phyloP scores from a whole-genome alignment of 2,888 invertebrate species.

The Lapara coniferarum region DNA sequence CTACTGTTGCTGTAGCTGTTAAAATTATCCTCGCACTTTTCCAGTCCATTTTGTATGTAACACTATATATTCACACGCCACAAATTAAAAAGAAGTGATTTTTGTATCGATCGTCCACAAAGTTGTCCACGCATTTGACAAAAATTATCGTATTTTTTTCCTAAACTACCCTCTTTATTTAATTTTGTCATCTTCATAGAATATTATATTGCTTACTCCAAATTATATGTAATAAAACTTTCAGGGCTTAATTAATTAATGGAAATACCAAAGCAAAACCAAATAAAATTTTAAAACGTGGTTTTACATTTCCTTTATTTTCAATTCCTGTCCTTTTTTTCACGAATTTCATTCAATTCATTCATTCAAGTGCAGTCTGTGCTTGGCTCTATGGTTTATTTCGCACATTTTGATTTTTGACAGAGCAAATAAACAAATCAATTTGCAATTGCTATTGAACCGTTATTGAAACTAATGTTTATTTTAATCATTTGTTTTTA shows the following conservation, averaged over 20 bases:
- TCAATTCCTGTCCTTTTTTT: too few species aligned
- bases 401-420: constrained; percentile 26
- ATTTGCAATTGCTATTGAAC: neutral
- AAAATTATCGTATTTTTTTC: constrained; percentile 30
- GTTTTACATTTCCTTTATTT: too few species aligned
- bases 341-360: neutral
- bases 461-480: neutral
- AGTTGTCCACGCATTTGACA: constrained; percentile 65
- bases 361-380: constrained; percentile 22
- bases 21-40: constrained; percentile 71
- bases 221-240: too few species aligned
- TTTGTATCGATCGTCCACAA: constrained; percentile 63
- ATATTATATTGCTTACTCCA: neutral
- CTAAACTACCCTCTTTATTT: constrained; percentile 51
- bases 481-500: neutral
- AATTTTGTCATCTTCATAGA: neutral
- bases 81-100: constrained; percentile 44
- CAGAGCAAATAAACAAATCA: constrained; percentile 26
- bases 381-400: neutral
- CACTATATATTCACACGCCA: constrained; percentile 41
- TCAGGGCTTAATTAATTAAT: too few species aligned
- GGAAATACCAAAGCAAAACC: too few species aligned
- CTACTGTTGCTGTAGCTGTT: constrained; percentile 71
- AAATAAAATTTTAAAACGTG: too few species aligned
- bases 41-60: constrained; percentile 67